These are phyloP conservation scores for Drosophila rhopaloa DNA, from an alignment of 1,140 invertebrate genomes.

Conservation along the genomic window DNA sequence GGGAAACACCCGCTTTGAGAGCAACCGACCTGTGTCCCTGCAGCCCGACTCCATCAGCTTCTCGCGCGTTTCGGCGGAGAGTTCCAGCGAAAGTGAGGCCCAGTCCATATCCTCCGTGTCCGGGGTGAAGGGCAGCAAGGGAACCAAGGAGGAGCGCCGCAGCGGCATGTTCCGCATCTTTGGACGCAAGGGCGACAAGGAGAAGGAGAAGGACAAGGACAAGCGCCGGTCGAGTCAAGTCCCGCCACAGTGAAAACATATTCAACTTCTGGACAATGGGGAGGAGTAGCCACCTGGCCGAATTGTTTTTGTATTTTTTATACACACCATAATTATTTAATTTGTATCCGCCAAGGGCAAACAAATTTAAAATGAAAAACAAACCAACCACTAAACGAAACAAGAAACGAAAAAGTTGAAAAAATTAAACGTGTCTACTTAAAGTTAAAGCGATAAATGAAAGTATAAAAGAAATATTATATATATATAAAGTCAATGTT, in stretches of 20 bases:
- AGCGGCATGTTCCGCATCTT: slow-evolving; percentile 84
- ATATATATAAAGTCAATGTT: slow-evolving; percentile 81
- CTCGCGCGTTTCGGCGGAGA: slow-evolving; percentile 80
- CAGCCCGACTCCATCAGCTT: slow-evolving; percentile 81
- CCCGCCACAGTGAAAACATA: slow-evolving; percentile 65
- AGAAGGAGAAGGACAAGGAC: slow-evolving; percentile 78
- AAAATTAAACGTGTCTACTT: slow-evolving; percentile 60
- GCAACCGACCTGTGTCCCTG: slow-evolving; percentile 78
- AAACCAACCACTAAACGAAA: slow-evolving; percentile 11
- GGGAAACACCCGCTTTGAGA: slow-evolving; percentile 78
- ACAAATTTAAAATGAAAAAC: slow-evolving; percentile 33
- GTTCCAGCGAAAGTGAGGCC: slow-evolving; percentile 84
- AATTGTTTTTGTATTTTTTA: slow-evolving; percentile 79
- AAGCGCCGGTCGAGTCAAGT: slow-evolving; percentile 79
- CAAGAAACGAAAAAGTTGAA: slow-evolving; percentile 18
- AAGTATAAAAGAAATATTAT: slow-evolving; percentile 63
- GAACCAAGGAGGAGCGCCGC: slow-evolving; percentile 79
- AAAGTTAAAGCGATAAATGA: slow-evolving; percentile 43
- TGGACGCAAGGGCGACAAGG: slow-evolving; percentile 81
- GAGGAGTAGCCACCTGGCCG: slow-evolving; percentile 19
- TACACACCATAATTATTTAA: slow-evolving; percentile 72
- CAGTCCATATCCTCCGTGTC: slow-evolving; percentile 83
- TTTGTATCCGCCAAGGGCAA: slow-evolving; percentile 48
- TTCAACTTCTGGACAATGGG: slow-evolving; percentile 15
- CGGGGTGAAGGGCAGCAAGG: slow-evolving; percentile 82